Conservation (phyloP, 2,113 vertebrate species). For the Macaca nemestrina region DNA sequence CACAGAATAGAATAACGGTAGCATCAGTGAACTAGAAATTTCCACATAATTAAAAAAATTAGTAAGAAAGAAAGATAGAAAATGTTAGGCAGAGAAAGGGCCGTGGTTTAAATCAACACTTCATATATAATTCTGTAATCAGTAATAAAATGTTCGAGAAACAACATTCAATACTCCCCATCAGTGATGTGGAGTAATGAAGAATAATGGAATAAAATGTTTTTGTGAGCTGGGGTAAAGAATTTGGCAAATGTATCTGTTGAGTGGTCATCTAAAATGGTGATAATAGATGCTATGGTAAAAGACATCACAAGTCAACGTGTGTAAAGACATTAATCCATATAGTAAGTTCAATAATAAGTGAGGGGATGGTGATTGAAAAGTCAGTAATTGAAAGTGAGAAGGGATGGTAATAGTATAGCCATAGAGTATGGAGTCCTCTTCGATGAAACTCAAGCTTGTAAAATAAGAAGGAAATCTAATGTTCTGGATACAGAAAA, state of each 20-base stretch:
- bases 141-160: not conserved
- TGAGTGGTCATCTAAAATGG: not conserved
- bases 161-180: not conserved
- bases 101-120: not conserved
- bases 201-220: not conserved
- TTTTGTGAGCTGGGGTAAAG: not conserved
- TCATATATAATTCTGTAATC: not conserved
- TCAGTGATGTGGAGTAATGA: accelerated
- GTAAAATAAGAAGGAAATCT: not conserved
- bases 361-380: not conserved
- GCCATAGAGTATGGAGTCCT: not conserved
- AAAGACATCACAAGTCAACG: not conserved
- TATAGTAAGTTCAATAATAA: not conserved
- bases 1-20: not conserved
- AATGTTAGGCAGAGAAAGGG: not conserved
- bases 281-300: not conserved
- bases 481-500: not conserved
- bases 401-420: not conserved
- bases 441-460: not conserved
- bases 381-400: not conserved
- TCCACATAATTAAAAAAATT: not conserved
- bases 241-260: not conserved
- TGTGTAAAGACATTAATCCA: not conserved
- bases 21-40: not conserved
- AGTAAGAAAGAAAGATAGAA: not conserved